Evolutionary conservation across 2,113 vertebrate genomes (phyloP).

Genomic region (Tetraodon nigroviridis): DNA sequence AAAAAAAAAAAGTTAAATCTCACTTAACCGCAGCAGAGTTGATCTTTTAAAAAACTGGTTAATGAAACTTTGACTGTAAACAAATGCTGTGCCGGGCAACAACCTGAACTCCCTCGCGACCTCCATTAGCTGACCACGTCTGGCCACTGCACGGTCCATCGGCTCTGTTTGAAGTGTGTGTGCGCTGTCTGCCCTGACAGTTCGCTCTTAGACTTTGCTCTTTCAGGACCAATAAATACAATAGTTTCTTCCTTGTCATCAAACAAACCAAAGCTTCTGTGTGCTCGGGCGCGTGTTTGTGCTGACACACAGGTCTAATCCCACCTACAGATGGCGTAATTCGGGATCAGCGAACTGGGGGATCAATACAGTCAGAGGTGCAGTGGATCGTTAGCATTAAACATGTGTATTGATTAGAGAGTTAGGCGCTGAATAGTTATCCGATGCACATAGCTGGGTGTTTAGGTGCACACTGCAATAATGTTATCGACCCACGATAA

Average conservation of each 20-base stretch:
- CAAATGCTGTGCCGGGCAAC: constrained; percentile 39
- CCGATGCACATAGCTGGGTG: constrained; percentile 14
- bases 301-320: constrained; percentile 11
- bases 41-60: constrained; percentile 21
- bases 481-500: constrained; percentile 27
- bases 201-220: constrained; percentile 63
- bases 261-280: constrained; percentile 41
- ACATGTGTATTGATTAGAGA: constrained; percentile 62
- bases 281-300: constrained; percentile 13
- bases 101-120: constrained; percentile 54
- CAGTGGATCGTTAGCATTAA: constrained; percentile 59
- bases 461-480: constrained; percentile 27
- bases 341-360: constrained; percentile 1
- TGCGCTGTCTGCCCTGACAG: constrained; percentile 55
- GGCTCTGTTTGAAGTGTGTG: constrained; percentile 60
- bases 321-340: constrained; percentile 21
- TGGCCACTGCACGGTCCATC: constrained; percentile 32
- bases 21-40: constrained; percentile 27
- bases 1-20: constrained; percentile 29
- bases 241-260: constrained; percentile 41
- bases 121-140: constrained; percentile 51
- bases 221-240: constrained; percentile 64
- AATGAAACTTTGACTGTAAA: too few relatives aligned
- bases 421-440: constrained; percentile 41
- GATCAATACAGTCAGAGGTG: constrained; percentile 46